Evolutionary conservation across 2,113 vertebrate genomes (phyloP).

Genomic region (Atlantisia rogersi): DNA sequence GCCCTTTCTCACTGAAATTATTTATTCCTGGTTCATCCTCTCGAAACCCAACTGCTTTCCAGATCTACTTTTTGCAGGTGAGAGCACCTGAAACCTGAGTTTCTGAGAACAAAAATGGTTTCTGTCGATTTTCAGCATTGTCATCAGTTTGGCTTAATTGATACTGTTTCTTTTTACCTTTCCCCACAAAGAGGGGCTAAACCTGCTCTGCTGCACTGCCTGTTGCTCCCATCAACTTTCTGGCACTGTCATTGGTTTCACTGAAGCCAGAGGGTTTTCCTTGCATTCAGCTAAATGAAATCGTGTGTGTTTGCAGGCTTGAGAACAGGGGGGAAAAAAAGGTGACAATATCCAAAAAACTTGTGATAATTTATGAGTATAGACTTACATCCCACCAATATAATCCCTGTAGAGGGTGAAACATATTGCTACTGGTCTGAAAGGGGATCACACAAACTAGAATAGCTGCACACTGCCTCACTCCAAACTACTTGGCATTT

Average conservation of each 20-base stretch:
- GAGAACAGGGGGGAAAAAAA: background rate
- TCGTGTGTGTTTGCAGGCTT: background rate
- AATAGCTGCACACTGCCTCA: background rate
- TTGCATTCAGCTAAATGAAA: background rate
- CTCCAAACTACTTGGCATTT: background rate
- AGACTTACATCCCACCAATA: background rate
- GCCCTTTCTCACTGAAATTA: background rate
- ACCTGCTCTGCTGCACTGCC: background rate
- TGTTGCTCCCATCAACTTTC: background rate
- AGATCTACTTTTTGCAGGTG: background rate
- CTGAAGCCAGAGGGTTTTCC: conserved; percentile 16
- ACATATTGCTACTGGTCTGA: background rate
- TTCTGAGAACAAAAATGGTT: background rate
- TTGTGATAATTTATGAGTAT: background rate
- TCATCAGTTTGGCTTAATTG: background rate
- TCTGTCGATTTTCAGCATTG: background rate
- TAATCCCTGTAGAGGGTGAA: background rate
- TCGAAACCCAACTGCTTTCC: background rate
- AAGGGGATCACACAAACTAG: background rate
- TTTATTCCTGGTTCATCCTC: background rate
- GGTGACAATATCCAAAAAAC: background rate
- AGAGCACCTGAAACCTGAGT: background rate
- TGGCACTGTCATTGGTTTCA: background rate
- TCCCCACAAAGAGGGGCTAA: conserved; percentile 31
- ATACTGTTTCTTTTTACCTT: conserved; percentile 1